Base-by-base conservation (phyloP, 2,888 invertebrate species). In the Tenthredo scrophulariae region DNA sequence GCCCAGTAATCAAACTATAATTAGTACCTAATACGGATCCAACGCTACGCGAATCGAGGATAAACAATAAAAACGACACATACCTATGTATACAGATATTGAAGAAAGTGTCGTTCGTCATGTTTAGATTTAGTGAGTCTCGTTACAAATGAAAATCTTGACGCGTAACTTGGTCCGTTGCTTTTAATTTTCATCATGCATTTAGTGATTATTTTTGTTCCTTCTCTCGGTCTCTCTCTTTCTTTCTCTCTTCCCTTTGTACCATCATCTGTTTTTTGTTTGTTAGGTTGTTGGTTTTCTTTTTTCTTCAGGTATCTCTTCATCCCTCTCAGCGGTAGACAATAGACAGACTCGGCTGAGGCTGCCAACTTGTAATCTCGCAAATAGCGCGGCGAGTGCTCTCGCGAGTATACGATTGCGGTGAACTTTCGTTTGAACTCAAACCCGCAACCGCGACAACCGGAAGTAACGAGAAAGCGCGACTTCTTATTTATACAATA, bases 341-440 rank as follows among this genome's bases (percentile, higher is more conserved):
- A 74, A 74, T 74, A 74, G 72, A 43, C 67, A 37, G 43, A 40
- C 4, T 9, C 10, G 43, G n/a, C 18, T 15, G 37, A 43, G 50
- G 9, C 77, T 77, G 33, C 54, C 10, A 50, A 54, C 77, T 77
- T 77, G 77, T 77, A 77, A 77, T 77, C 77, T 77, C 75, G 77
- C 77, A 77, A 77, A 77, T 54, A 77, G 77, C 75, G 75, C 22
- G 62, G 22, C 33, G 67, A 67, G 33, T 33, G 33, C 54, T 50
- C 77, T 50, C 72, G 43, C 72, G 43, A 22, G 43, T 43, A 26
- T n/a, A 77, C 18, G 77, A 77, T 77, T 77, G 54, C 77, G 77
- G 77, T 77, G 77, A 77, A 77, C 77, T 77, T 77, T 46, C 77
- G 77, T 77, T 77, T 77, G 77, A 77, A 77, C 77, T 77, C 29